Base-by-base conservation (phyloP, 1,140 invertebrate species). In the Drosophila pseudoobscura region DNA sequence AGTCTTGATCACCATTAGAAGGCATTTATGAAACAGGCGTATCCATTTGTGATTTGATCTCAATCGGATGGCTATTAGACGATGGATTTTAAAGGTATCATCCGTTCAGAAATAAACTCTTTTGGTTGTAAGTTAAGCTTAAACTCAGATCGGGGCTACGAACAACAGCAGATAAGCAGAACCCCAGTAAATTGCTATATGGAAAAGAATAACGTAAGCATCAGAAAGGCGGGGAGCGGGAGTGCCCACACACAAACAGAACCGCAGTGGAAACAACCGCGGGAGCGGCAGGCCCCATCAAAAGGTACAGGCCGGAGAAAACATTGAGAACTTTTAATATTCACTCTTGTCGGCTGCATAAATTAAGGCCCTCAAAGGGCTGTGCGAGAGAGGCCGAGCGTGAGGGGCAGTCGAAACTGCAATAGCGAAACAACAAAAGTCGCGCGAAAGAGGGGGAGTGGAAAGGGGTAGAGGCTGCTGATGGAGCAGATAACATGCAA, bases 241-340 rank as follows among this genome's bases (percentile, higher is more conserved):
- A 11, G 31, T 71, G 71, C 71, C 54, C 50, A 75, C 70, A 75
- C 51, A 75, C n/a, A 49, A 75, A 65, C 53, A 61, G 51, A 55
- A 56, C 57, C 64, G 29, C 56, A 55, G 11, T 39, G 35, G 43
- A 26, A 45, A 20, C 43, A 11, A 29, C 50, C 55, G 60, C 49
- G 68, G 44, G 9, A 57, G 44, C 50, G 43, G 64, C 62, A 5
- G 56, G 31, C 61, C 62, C 43, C 79, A 56, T 62, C 57, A 56
- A 83, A 85, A 85, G 82, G 68, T 74, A 85, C 57, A 77, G 9
- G 24, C 44, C 29, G 51, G 26, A 17, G 64, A 51, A 58, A 62
- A 73, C 77, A 85, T 88, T 85, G 83, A 87, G 82, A 87, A 87
- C 83, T 87, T 82, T 87, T 87, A 87, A 87, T 87, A 87, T 87